These are phyloP conservation scores for Salticus scenicus DNA, from an alignment of 2,888 invertebrate genomes.

Conservation along the genomic window DNA sequence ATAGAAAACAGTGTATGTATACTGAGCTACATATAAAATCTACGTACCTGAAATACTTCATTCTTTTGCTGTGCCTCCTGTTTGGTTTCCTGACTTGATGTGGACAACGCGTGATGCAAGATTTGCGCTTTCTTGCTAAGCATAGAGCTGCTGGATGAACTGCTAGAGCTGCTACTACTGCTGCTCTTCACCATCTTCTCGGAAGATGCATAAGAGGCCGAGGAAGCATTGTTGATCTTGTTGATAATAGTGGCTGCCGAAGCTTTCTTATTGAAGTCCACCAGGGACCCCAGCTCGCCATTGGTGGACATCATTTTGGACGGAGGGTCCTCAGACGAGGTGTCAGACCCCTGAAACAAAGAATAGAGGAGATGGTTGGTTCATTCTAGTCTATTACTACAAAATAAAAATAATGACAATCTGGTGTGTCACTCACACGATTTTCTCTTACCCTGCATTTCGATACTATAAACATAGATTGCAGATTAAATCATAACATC, in stretches of 20 bases:
- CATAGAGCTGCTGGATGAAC: constrained; percentile 29
- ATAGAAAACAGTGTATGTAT: too few species aligned
- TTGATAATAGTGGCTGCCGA: constrained; percentile 60
- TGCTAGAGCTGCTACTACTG: constrained; percentile 23
- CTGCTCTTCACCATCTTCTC: constrained; percentile 51
- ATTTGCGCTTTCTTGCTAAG: constrained; percentile 65
- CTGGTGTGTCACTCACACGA: too few species aligned
- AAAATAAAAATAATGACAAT: too few species aligned
- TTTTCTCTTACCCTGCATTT: too few species aligned
- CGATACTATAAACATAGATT: too few species aligned
- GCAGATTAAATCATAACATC: too few species aligned
- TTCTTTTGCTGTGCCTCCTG: constrained; percentile 59
- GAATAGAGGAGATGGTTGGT: neutral
- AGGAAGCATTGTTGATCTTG: constrained; percentile 53
- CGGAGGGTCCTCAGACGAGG: constrained; percentile 26
- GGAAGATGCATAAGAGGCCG: neutral
- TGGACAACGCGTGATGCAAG: constrained; percentile 32
- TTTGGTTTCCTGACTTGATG: constrained; percentile 28
- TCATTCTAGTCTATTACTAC: too few species aligned
- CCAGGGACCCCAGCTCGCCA: constrained; percentile 63
- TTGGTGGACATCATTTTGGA: constrained; percentile 67
- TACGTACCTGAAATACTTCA: constrained; percentile 61
- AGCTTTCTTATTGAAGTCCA: constrained; percentile 56
- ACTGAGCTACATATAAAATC: too few species aligned
- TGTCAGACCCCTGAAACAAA: constrained; percentile 16